phyloP scores from a whole-genome alignment of 2,113 vertebrate species.

The Cryptomyrus ogoouensis region DNA sequence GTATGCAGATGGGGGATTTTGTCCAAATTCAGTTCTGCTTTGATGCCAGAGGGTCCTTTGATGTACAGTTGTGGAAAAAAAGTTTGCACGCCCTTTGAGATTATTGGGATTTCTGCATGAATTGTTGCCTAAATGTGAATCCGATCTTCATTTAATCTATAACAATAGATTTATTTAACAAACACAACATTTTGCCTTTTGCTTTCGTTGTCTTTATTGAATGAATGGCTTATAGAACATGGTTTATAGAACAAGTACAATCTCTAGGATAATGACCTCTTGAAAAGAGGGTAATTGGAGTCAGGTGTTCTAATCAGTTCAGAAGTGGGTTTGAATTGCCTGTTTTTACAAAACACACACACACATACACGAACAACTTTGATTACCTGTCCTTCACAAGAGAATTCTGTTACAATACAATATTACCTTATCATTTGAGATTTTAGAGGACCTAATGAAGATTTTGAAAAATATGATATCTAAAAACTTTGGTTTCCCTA shows the following conservation, averaged over 20 bases:
- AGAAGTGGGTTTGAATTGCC: not conserved
- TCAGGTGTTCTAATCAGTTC: not conserved
- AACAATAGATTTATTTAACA: not conserved
- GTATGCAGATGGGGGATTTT: not conserved
- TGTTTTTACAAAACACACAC: not conserved
- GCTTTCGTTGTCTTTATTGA: not conserved
- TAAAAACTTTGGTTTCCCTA: not conserved
- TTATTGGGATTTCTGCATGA: not conserved
- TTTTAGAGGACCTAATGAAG: not conserved
- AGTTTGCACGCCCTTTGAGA: not conserved
- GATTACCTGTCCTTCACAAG: not conserved
- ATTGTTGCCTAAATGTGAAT: not conserved
- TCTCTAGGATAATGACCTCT: not conserved
- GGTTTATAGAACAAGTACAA: not conserved
- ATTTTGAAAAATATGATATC: not conserved
- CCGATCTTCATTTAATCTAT: not conserved
- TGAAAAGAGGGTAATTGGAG: not conserved
- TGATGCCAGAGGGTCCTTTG: not conserved
- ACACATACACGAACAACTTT: not conserved
- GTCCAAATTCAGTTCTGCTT: not conserved
- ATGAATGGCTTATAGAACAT: not conserved
- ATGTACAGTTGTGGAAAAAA: not conserved
- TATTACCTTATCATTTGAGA: not conserved
- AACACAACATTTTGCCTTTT: not conserved
- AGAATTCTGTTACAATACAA: not conserved